Evolutionary conservation across 2,113 vertebrate genomes (phyloP).

Genomic region (Merops nubicus): DNA sequence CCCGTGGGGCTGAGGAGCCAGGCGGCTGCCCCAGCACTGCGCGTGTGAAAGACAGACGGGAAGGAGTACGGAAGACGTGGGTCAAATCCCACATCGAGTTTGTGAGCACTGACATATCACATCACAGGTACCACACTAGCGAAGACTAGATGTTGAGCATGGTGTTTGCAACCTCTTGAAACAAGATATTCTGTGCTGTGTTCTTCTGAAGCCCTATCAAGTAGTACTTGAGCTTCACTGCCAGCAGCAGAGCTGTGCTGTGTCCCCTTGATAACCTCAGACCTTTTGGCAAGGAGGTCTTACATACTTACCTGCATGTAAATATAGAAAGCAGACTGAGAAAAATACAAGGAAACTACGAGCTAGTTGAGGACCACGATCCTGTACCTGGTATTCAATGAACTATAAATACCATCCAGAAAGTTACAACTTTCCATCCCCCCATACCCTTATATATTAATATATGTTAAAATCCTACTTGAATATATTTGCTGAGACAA

Average conservation of each 20-base stretch:
- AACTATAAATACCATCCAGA: not conserved
- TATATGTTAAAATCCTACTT: not conserved
- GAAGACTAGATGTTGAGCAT: not conserved
- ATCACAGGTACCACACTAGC: rapidly evolving
- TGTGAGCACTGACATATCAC: not conserved
- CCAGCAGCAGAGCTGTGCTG: not conserved
- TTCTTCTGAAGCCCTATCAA: not conserved
- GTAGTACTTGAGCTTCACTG: not conserved
- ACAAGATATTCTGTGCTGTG: not conserved
- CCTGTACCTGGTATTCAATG: not conserved
- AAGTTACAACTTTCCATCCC: not conserved
- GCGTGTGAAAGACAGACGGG: rapidly evolving
- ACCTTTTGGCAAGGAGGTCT: not conserved
- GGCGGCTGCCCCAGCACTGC: not conserved
- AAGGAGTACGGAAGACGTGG: not conserved
- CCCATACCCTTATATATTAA: not conserved
- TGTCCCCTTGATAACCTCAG: not conserved
- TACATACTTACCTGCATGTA: not conserved
- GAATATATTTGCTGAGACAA: not conserved
- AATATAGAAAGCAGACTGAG: not conserved
- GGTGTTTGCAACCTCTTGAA: not conserved
- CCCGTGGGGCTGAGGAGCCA: not conserved
- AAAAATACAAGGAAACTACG: not conserved
- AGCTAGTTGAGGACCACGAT: not conserved
- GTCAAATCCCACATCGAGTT: not conserved